Evolutionary conservation across 1,140 invertebrate species (phyloP), one percentile per base, ranked within the genome.

Genomic region (Drosophila nasuta): DNA sequence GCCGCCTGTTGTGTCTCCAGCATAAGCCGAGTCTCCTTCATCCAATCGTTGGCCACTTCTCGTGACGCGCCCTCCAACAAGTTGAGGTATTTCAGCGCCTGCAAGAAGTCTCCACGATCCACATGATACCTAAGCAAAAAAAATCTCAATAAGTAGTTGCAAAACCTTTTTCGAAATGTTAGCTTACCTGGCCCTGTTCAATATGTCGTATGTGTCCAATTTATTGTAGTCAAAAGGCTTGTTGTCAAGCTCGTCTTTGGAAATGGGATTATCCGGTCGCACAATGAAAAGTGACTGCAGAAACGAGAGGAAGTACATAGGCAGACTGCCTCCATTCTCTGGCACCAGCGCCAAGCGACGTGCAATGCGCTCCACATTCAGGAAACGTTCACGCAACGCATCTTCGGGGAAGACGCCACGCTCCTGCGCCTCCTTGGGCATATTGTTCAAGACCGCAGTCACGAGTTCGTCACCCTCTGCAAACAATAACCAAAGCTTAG

Each of bases 1-100:
- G 97, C 96, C 20, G 97, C 97, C 93, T 98, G 97, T 87, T 96
- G 94, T n/a, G 97, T 96, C 93, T 99, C 98, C 68, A 99, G 93
- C 75, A 97, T 94, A 13, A 96, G 94, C 59, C 96, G 94, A 0
- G 96, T 95, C 83, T 98, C 98, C 67, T 96, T 95, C 79, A 98
- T 95, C 98, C 98, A 99, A 77, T 97, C 96, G 46, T 92, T 93
- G 1, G 98, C 97, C 3, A 98, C 95, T n/a, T 94, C 94, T 6
- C 96, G 94, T 0, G 98, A 94, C 20, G 97, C 97, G 17, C 98
- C 98, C 82, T 96, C 94, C 20, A 99, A 93, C 45, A 98, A 94
- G 91, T 98, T 98, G 94, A 99, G 96, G 92, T 98, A 98, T 57
- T 96, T 95, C 0, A 99, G 93, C 0, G 98, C 96, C 91, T 96